These are phyloP conservation scores for Ptilonorhynchus violaceus DNA, from an alignment of 2,113 vertebrate species.

Conservation along the genomic window DNA sequence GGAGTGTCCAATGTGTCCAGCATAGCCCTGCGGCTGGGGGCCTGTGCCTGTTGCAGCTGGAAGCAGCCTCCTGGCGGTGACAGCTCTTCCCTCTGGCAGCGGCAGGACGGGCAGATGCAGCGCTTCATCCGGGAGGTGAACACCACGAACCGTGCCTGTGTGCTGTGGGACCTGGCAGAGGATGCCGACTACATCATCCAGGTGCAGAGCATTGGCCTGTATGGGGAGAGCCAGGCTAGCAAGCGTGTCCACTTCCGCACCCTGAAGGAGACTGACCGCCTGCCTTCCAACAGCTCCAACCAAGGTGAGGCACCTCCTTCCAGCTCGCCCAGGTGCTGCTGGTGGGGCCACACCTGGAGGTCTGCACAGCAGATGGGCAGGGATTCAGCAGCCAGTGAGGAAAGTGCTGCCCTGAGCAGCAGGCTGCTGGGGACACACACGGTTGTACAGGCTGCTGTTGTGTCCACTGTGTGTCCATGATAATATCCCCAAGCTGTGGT, in stretches of 20 bases:
- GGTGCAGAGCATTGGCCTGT: conserved; percentile 92
- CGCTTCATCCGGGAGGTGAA: conserved; percentile 97
- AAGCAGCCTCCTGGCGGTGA: background rate
- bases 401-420: background rate
- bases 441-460: background rate
- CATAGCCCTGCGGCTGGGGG: background rate
- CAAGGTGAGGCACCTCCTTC: conserved; percentile 80
- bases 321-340: rapidly evolving
- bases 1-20: background rate
- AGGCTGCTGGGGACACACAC: background rate
- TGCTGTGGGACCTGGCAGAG: conserved; percentile 95
- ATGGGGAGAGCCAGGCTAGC: conserved; percentile 93
- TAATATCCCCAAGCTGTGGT: background rate
- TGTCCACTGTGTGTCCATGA: rapidly evolving
- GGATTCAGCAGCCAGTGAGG: background rate
- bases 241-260: conserved; percentile 91
- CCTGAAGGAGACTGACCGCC: conserved; percentile 89
- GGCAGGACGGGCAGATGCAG: conserved; percentile 92
- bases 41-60: background rate
- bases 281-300: conserved; percentile 92
- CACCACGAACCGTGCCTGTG: conserved; percentile 92
- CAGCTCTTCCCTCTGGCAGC: conserved; percentile 69
- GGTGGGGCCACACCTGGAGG: background rate
- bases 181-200: conserved; percentile 94
- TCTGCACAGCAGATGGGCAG: background rate